These are phyloP conservation scores for Camponotus fellah DNA, from an alignment of 2,888 invertebrate genomes.

Conservation along the genomic window DNA sequence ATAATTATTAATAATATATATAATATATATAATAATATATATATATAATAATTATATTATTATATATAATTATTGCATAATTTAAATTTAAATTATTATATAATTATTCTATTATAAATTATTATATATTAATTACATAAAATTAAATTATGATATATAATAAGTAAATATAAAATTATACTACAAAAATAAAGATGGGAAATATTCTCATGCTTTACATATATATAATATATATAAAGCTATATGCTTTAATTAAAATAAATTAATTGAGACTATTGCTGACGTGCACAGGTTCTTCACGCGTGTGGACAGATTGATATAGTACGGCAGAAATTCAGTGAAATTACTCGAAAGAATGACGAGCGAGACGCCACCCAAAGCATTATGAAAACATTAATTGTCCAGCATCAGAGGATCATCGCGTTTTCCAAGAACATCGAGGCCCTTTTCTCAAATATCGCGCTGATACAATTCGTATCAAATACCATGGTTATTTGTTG, in stretches of 20 bases:
- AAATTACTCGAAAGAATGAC: not conserved
- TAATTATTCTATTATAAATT: too few species aligned
- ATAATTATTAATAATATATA: too few species aligned
- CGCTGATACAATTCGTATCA: constrained; percentile 60
- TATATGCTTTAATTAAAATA: not conserved
- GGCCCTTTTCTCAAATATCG: constrained; percentile 58
- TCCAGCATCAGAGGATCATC: constrained; percentile 61
- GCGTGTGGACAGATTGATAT: constrained; percentile 62
- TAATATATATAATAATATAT: too few species aligned
- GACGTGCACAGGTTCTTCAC: constrained; percentile 57
- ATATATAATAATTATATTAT: too few species aligned
- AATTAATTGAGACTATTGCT: not conserved
- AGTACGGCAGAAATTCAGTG: constrained; percentile 50
- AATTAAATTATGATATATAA: not conserved
- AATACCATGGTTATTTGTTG: constrained; percentile 61
- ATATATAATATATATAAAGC: too few species aligned
- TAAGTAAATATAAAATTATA: not conserved
- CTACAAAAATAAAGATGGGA: not conserved
- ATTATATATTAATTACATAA: too few species aligned
- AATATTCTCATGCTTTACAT: not conserved
- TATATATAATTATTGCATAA: not conserved
- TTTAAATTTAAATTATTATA: not conserved
- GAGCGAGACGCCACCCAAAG: not conserved
- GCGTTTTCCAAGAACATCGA: constrained; percentile 57
- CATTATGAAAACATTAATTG: constrained; percentile 53